Evolutionary conservation across 92 coral and sea anemone species (phyloP), one percentile per base, ranked within the genome.

Genomic region (Parazoanthus atlanticus): DNA sequence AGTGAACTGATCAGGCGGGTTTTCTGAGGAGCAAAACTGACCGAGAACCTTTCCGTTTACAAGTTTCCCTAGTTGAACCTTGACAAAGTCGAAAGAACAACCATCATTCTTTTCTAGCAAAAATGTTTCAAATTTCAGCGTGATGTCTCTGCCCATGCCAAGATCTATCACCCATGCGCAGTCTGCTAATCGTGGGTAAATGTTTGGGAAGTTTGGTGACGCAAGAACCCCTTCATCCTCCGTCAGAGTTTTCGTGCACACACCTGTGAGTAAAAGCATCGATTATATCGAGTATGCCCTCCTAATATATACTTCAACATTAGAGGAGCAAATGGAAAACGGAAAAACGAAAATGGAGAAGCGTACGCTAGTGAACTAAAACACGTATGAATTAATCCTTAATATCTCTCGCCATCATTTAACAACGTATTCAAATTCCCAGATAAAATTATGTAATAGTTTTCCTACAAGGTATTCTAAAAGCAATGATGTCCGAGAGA

Each of bases 161-260:
- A 89, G 88, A 76, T 93, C 91, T 8, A 95, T 91, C 31, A 93
- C 19, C 98, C 98, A 95, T 19, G 79, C 85, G 67, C 98, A 95
- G 17, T 67, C 6, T 40, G 82, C 86, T 25, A 36, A 41, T 31
- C 46, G 71, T 8, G 95, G 96, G 74, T 95, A 95, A 71, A 70
- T 79, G 26, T 54, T 36, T 0, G 98, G 98, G 80, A 90, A 89
- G 43, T 88, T 90, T 2, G 98, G 98, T 29, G 98, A 92, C 69
- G 90, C 86, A 12, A 95, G 83, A 29, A 86, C 75, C 25, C 98
- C 98, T 13, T 86, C 74, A n/a, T 79, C 65, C 2, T 92, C 76
- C 41, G 88, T 90, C 8, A 93, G 47, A 8, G 79, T 89, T 15
- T 90, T 93, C 3, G 54, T 11, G 74, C 98, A 95, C 13, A 90